Conservation (phyloP, 1,140 invertebrate species). For the Grapholita molesta region DNA sequence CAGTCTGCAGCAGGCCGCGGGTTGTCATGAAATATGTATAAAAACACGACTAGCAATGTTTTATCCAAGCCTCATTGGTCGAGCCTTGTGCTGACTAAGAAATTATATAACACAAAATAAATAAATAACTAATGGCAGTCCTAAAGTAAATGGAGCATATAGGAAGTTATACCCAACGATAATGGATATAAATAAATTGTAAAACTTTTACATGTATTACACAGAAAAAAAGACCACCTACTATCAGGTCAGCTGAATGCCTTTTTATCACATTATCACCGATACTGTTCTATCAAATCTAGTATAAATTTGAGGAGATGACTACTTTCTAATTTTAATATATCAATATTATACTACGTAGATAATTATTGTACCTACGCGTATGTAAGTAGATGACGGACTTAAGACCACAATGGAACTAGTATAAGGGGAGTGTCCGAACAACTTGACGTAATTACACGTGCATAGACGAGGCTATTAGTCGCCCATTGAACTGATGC, state of each 20-base stretch:
- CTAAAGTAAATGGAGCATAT: too few relatives aligned
- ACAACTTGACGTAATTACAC: slow-evolving; percentile 21
- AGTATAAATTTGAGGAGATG: too few relatives aligned
- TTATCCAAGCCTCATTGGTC: not conserved
- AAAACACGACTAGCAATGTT: not conserved
- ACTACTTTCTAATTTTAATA: too few relatives aligned
- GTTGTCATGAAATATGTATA: not conserved
- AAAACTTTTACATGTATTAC: too few relatives aligned
- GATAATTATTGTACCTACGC: not conserved
- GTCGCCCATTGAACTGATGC: slow-evolving; percentile 7
- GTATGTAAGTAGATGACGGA: not conserved
- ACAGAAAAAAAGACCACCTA: too few relatives aligned
- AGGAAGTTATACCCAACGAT: too few relatives aligned
- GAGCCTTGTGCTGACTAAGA: not conserved
- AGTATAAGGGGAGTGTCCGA: slow-evolving; percentile 1
- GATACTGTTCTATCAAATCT: too few relatives aligned
- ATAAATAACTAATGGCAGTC: not conserved
- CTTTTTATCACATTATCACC: too few relatives aligned
- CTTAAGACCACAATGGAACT: slow-evolving; percentile 1
- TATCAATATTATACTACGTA: too few relatives aligned
- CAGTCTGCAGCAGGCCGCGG: not conserved
- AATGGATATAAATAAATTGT: too few relatives aligned
- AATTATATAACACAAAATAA: not conserved
- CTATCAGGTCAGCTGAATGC: too few relatives aligned
- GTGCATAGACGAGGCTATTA: slow-evolving; percentile 21